Conservation (phyloP, 2,888 invertebrate species). For the Notodonta ziczac region DNA sequence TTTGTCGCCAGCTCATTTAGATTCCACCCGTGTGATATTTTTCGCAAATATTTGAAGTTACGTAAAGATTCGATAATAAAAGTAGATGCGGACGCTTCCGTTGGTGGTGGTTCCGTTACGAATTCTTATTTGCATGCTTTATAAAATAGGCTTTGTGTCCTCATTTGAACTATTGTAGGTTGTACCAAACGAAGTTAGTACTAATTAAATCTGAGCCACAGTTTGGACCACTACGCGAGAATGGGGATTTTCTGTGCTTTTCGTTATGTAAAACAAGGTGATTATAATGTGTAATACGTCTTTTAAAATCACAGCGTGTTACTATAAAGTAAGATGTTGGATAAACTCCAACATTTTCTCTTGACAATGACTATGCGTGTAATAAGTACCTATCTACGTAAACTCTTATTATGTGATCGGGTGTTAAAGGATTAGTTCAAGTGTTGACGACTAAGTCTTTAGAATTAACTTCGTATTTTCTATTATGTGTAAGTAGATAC, state of each 20-base stretch:
- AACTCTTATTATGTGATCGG: neutral
- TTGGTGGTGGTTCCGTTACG: neutral
- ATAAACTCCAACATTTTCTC: neutral
- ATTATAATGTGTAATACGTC: neutral
- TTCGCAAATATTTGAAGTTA: constrained; percentile 1
- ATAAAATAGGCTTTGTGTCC: too few species aligned
- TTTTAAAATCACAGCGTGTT: neutral
- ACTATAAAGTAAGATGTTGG: neutral
- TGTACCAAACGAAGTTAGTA: too few species aligned
- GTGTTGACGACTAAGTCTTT: too few species aligned
- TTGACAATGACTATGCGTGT: neutral
- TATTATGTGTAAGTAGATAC: too few species aligned
- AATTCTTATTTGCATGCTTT: neutral
- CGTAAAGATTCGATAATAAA: neutral
- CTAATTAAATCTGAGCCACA: too few species aligned
- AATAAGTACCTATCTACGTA: neutral
- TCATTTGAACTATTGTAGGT: too few species aligned
- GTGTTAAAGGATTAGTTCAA: too few species aligned
- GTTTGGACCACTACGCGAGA: too few species aligned
- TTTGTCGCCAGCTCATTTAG: neutral
- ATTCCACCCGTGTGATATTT: neutral
- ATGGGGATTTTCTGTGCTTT: too few species aligned
- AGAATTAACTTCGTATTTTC: too few species aligned
- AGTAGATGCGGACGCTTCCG: neutral
- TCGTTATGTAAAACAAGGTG: too few species aligned